A percentile compares a stretch with the other conserved stretches of the same genome.
Evolutionary conservation across 2,888 invertebrate species (phyloP).

Genomic region (Conistra vaccinii): DNA sequence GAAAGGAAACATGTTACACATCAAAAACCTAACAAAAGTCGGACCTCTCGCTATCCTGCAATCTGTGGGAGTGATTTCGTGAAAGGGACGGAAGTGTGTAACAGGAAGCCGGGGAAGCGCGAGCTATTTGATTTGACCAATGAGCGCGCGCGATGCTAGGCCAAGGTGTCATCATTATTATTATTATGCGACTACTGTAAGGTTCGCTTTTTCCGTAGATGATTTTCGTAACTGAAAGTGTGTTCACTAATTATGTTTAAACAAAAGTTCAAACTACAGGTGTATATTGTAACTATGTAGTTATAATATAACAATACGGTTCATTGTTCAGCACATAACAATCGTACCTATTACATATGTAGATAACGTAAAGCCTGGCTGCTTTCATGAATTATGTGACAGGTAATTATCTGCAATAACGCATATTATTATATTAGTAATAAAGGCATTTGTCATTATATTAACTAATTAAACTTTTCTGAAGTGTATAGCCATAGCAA

Average conservation of each 20-base stretch:
- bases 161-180: too few relatives aligned
- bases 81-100: too few relatives aligned
- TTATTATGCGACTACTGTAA: neutral
- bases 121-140: too few relatives aligned
- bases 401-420: slow-evolving; percentile 44
- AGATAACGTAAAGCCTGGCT: slow-evolving; percentile 27
- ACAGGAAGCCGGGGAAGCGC: too few relatives aligned
- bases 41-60: too few relatives aligned
- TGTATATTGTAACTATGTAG: neutral
- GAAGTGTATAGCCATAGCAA: neutral
- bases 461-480: slow-evolving; percentile 26
- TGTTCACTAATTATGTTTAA: neutral
- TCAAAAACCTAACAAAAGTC: too few relatives aligned
- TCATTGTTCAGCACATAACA: slow-evolving; percentile 3
- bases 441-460: slow-evolving; percentile 27
- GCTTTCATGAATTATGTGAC: slow-evolving; percentile 52
- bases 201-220: too few relatives aligned
- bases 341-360: slow-evolving; percentile 12
- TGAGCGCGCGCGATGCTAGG: too few relatives aligned
- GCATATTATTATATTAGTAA: slow-evolving; percentile 35
- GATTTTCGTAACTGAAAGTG: neutral
- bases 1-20: too few relatives aligned
- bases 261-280: neutral
- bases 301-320: neutral
- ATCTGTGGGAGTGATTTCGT: too few relatives aligned